Conservation (phyloP, 2,113 vertebrate species). For the Chauna torquata region DNA sequence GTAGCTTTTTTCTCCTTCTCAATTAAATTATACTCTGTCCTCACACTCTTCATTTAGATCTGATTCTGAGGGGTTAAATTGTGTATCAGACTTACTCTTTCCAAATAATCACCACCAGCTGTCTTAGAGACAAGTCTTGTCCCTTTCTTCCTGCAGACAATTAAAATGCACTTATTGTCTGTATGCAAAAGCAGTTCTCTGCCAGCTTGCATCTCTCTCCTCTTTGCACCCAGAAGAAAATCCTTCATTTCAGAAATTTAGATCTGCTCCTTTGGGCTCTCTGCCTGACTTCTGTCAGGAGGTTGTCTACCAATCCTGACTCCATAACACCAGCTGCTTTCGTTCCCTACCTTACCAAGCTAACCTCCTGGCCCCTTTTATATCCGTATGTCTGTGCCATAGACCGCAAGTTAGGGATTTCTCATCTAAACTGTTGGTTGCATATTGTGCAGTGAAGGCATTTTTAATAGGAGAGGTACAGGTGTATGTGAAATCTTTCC, state of each 20-base stretch:
- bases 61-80: too few relatives aligned
- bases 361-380: not conserved
- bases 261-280: not conserved
- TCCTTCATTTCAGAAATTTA: not conserved
- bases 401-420: not conserved
- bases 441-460: not conserved
- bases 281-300: not conserved
- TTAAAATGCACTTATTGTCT: not conserved
- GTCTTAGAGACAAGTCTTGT: not conserved
- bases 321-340: not conserved
- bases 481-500: not conserved
- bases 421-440: not conserved
- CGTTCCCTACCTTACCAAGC: not conserved
- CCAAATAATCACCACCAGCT: not conserved
- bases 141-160: not conserved
- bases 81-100: too few relatives aligned
- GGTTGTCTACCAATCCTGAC: not conserved
- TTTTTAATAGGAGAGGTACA: accelerated
- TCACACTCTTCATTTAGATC: not conserved
- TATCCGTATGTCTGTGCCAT: not conserved
- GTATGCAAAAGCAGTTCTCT: not conserved
- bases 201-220: not conserved
- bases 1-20: not conserved
- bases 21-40: not conserved
- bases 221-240: not conserved